Base-by-base conservation (phyloP, 2,113 vertebrate genomes). In the Amblyornis subalaris region DNA sequence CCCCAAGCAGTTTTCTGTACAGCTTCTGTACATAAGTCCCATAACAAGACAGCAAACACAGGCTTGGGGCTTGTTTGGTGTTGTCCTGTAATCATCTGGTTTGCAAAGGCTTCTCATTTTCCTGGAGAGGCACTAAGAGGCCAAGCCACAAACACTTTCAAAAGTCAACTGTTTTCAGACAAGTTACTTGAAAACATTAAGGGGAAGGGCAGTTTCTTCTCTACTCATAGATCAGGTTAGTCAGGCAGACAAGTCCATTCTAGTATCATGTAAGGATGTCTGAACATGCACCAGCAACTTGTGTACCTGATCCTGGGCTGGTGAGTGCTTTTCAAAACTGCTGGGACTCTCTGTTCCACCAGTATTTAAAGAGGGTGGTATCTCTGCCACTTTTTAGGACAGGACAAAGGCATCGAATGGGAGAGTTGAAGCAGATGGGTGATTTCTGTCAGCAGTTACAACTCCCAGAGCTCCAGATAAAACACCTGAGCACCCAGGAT, bases 221-320 rank as follows among this genome's bases (percentile, higher is more conserved):
- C 42, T 72, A 6, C 70, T 91, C 48, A 77, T 48, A 75, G 66
- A 91, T 77, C 81, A 62, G 53, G 66, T 96, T 92, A 94, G 86
- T 86, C 90, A 94, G 78, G 73, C 19, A 4, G 86, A 86, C 96
- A 97, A 96, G 95, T 79, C 87, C 84, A 42, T 90, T 96, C 96
- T 96, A 65, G 96, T n/a, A 95, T 24, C 12, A 35, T 1, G 1
- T 22, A 31, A 74, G 62, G 80, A 66, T 93, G 93, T 48, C 77
- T 94, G 83, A 92, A 94, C 96, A 95, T 0, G 87, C 47, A 86
- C 42, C 70, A 70, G 58, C 33, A 84, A 53, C 42, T 40, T n/a
- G 57, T 7, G 57, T 55, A 55, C 57, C 1, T 3, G 38, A 70
- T 47, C 22, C 72, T 40, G 51, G 50, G 35, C 77, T 72, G 70